phyloP scores from a whole-genome alignment of 1,140 invertebrate species.

The Trichonephila clavata region DNA sequence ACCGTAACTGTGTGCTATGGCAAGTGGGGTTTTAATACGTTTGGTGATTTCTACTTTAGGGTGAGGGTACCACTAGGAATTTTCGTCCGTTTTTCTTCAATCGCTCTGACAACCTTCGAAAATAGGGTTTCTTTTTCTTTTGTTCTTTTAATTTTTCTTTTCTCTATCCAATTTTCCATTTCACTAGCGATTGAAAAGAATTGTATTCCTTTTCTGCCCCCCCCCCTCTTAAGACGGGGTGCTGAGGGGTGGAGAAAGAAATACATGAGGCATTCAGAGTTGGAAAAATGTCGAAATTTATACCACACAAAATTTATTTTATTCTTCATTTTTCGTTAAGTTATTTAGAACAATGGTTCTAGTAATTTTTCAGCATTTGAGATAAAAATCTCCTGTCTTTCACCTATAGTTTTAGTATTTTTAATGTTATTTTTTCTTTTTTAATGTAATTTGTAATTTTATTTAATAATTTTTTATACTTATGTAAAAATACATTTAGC shows the following conservation, averaged over 20 bases:
- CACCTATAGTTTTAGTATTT: too few relatives aligned
- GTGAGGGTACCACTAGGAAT: constrained; percentile 7
- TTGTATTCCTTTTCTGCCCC: not conserved
- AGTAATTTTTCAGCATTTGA: too few relatives aligned
- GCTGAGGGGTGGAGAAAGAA: not conserved
- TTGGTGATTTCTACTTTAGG: not conserved
- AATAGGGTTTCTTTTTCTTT: constrained; percentile 21
- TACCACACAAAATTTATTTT: too few relatives aligned
- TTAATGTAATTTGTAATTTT: too few relatives aligned
- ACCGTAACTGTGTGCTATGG: not conserved
- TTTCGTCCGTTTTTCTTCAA: constrained; percentile 8
- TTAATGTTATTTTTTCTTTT: too few relatives aligned
- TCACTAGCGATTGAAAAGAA: constrained; percentile 1
- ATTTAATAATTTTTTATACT: too few relatives aligned
- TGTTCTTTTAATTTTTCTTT: constrained; percentile 17
- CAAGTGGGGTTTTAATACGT: not conserved
- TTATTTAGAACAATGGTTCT: too few relatives aligned
- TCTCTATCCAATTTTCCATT: constrained; percentile 43
- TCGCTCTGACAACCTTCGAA: constrained; percentile 19
- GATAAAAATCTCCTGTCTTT: too few relatives aligned
- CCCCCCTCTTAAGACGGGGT: not conserved
- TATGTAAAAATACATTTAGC: too few relatives aligned
- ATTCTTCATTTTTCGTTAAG: too few relatives aligned
- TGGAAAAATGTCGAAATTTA: not conserved
- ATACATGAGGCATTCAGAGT: not conserved